These are phyloP conservation scores for Sinodicranocentrus sp. DNA, from an alignment of 2,888 invertebrate species.

Conservation along the genomic window DNA sequence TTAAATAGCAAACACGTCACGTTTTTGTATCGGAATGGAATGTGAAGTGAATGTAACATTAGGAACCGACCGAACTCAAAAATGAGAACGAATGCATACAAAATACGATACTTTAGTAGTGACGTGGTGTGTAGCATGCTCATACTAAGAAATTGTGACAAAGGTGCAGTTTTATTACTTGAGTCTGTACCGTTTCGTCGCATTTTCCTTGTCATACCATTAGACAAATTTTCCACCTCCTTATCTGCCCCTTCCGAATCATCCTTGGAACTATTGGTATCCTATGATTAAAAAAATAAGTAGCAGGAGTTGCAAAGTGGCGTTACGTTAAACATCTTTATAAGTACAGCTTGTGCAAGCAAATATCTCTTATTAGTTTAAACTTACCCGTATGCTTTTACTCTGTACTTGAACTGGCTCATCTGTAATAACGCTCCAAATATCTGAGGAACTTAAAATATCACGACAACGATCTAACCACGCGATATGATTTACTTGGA, in stretches of 20 bases:
- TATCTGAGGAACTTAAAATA: slow-evolving; percentile 75
- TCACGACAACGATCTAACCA: slow-evolving; percentile 87
- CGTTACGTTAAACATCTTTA: too few species aligned
- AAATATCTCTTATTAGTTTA: too few species aligned
- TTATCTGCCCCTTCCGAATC: slow-evolving; percentile 65
- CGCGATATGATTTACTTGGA: slow-evolving; percentile 92
- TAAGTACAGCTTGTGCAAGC: too few species aligned
- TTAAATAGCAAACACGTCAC: too few species aligned
- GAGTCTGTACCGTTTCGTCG: slow-evolving; percentile 76
- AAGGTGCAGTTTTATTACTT: slow-evolving; percentile 67
- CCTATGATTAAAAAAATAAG: too few species aligned
- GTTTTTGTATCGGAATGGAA: too few species aligned
- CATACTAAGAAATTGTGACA: slow-evolving; percentile 30
- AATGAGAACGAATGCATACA: too few species aligned
- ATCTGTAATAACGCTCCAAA: slow-evolving; percentile 75
- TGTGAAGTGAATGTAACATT: too few species aligned
- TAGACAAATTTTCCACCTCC: slow-evolving; percentile 71
- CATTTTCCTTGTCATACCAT: slow-evolving; percentile 74
- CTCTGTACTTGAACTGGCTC: slow-evolving; percentile 70
- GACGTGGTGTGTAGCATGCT: too few species aligned
- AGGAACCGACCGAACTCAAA: too few species aligned
- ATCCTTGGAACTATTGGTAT: slow-evolving; percentile 68
- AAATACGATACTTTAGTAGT: too few species aligned
- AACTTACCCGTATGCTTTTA: slow-evolving; percentile 53
- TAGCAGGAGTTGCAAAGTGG: too few species aligned